Percentiles rank a stretch among this genome's conserved stretches.
phyloP scores from a whole-genome alignment of 2,888 invertebrate genomes.

The Tortrix viridana region DNA sequence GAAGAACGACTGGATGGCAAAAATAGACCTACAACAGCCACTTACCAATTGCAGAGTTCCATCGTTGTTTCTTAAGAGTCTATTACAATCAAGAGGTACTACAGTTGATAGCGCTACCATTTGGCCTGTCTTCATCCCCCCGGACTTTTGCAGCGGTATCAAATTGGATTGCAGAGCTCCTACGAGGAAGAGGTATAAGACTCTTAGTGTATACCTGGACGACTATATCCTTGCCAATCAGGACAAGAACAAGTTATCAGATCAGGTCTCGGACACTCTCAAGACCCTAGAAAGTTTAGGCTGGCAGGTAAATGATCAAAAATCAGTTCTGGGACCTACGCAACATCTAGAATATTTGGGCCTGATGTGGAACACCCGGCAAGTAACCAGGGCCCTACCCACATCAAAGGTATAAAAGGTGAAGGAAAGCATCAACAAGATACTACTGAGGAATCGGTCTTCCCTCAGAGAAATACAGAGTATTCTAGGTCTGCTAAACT shows the following conservation, averaged over 20 bases:
- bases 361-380: neutral
- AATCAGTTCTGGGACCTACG: neutral
- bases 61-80: no score
- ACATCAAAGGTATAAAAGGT: neutral
- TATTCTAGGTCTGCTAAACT: no score
- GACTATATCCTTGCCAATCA: neutral
- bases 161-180: no score
- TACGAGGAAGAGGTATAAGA: neutral
- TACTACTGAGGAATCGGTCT: neutral
- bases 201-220: neutral
- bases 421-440: neutral
- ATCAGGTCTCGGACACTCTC: no score
- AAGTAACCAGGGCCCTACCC: neutral
- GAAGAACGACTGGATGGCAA: no score
- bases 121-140: no score
- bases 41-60: neutral
- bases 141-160: no score
- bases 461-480: neutral
- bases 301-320: neutral
- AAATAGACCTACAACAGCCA: no score
- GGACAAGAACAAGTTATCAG: no score
- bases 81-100: no score
- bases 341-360: no score
- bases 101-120: neutral
- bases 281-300: neutral